Evolutionary conservation across 2,888 invertebrate genomes (phyloP).

Genomic region (Ichneumoninae sp.): DNA sequence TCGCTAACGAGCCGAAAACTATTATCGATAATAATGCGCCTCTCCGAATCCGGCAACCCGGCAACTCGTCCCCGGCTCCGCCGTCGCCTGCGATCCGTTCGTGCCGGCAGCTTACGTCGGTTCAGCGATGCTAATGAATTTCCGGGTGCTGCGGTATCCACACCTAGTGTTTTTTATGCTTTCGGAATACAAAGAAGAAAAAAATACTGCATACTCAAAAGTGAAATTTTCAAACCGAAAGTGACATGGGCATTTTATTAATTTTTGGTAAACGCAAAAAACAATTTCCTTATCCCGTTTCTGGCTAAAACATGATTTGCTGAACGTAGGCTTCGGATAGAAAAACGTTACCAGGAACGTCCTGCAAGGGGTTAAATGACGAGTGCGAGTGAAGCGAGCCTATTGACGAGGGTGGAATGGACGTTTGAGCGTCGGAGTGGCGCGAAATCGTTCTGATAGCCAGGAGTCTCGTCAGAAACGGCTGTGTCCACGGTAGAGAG

Average conservation of each 20-base stretch:
- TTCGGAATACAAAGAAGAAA: not conserved
- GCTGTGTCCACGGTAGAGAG: not conserved
- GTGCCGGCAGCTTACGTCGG: not conserved
- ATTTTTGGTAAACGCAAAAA: no score
- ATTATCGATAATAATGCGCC: constrained; percentile 64
- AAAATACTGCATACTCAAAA: not conserved
- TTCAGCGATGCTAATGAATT: not conserved
- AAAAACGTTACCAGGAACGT: not conserved
- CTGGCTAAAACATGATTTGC: no score
- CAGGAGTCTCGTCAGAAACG: not conserved
- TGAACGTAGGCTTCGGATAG: no score
- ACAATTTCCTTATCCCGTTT: no score
- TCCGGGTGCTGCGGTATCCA: not conserved
- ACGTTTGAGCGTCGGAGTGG: not conserved
- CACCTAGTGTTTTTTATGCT: not conserved
- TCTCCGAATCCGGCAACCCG: constrained; percentile 4
- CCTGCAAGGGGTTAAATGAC: not conserved
- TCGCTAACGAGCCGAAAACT: constrained; percentile 67
- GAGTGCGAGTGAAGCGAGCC: not conserved
- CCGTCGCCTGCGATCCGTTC: not conserved
- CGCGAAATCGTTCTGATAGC: not conserved
- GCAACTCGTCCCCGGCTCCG: constrained; percentile 18
- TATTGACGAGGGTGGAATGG: not conserved
- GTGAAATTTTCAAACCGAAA: not conserved
- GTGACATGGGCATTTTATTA: not conserved